Percentiles rank a stretch among this genome's conserved stretches.
phyloP scores from a whole-genome alignment of 2,113 vertebrate genomes.

The Empidonax alnorum region DNA sequence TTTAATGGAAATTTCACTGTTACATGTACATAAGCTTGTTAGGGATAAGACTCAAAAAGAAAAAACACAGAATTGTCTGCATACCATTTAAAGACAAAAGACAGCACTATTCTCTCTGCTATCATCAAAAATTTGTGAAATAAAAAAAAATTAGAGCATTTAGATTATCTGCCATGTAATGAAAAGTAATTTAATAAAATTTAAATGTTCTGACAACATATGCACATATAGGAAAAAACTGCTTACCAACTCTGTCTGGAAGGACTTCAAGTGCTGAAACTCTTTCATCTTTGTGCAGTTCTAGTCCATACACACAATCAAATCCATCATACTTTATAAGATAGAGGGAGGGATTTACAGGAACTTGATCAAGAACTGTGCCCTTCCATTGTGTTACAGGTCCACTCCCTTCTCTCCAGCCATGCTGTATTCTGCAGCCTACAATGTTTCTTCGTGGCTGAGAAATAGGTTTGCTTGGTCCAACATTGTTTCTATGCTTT shows the following conservation, averaged over 20 bases:
- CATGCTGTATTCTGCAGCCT: constrained; percentile 94
- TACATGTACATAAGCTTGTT: not conserved
- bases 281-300: constrained; percentile 95
- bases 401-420: constrained; percentile 92
- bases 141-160: constrained; percentile 1
- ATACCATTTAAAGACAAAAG: constrained; percentile 1
- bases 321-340: constrained; percentile 98
- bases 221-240: not conserved
- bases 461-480: constrained; percentile 88
- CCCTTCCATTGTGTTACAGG: constrained; percentile 93
- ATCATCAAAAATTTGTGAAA: constrained; percentile 3
- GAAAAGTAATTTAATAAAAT: constrained; percentile 11
- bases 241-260: constrained; percentile 91
- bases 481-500: constrained; percentile 92
- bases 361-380: constrained; percentile 95
- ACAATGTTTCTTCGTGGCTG: constrained; percentile 91
- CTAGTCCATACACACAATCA: constrained; percentile 95
- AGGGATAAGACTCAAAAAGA: not conserved
- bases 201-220: not conserved
- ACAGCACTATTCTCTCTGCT: not conserved
- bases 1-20: not conserved
- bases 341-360: constrained; percentile 94
- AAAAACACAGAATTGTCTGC: not conserved
- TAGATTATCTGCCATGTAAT: not conserved
- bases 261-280: constrained; percentile 94